A percentile compares a stretch with the other conserved stretches of the same genome.
phyloP scores from a whole-genome alignment of 1,140 invertebrate species.

The Coelopa frigida region DNA sequence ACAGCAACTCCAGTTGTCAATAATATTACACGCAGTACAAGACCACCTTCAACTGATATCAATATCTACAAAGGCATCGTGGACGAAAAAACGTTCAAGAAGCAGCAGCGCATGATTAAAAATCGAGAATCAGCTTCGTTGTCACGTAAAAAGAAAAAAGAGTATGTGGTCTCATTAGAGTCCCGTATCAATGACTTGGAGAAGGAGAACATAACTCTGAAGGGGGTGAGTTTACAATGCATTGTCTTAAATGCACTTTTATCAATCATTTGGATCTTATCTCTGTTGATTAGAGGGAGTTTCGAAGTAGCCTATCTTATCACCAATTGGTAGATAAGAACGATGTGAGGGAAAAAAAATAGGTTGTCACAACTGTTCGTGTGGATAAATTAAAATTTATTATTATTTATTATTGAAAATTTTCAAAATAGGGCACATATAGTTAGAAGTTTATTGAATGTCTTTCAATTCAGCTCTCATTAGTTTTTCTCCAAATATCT shows the following conservation, averaged over 20 bases:
- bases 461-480: too few species aligned
- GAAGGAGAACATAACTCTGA: conserved; percentile 65
- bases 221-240: conserved; percentile 53
- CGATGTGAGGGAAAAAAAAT: too few species aligned
- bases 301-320: too few species aligned
- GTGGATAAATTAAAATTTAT: too few species aligned
- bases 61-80: conserved; percentile 25
- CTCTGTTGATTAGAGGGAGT: too few species aligned
- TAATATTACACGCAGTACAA: not conserved
- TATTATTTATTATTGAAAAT: too few species aligned
- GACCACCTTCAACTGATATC: conserved; percentile 1
- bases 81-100: conserved; percentile 59
- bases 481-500: too few species aligned
- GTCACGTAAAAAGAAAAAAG: conserved; percentile 86
- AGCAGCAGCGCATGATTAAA: conserved; percentile 86
- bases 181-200: conserved; percentile 60
- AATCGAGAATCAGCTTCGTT: conserved; percentile 84
- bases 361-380: too few species aligned
- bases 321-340: too few species aligned
- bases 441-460: too few species aligned
- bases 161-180: conserved; percentile 76
- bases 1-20: not conserved
- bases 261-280: too few species aligned
- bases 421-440: too few species aligned
- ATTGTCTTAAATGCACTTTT: conserved; percentile 2